Evolutionary conservation across 2,113 vertebrate species (phyloP), one percentile per base, ranked within the genome.

Genomic region (Butastur rufipennis): DNA sequence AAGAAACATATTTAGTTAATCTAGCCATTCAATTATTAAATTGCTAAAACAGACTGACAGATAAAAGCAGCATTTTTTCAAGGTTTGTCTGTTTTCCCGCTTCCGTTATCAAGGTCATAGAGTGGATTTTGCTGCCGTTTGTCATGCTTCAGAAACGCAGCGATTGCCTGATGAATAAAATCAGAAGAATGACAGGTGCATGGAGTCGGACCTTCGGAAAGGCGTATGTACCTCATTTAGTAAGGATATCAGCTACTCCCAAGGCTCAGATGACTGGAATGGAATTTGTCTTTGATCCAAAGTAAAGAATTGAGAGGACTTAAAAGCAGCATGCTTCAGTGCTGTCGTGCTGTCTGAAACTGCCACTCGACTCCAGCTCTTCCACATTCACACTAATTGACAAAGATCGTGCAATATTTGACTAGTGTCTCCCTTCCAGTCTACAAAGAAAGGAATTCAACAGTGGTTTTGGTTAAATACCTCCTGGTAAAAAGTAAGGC

Each of bases 21-120:
- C 81, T 92, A 90, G 66, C 16, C 78, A 63, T 20, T 65, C 14
- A 95, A 97, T 96, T 93, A 95, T 88, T 90, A 88, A 88, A 88
- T 62, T 87, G 22, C 38, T 96, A 86, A 94, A 94, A 56, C 13
- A 52, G 75, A 58, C 58, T 88, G 88, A 83, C 47, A 86, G 25
- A 8, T 72, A 77, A 96, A 85, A 48, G 53, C 13, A 71, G 50
- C 12, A 71, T 90, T 93, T 96, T 96, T 95, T 73, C 65, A 91
- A 93, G 53, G n/a, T 42, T 74, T 59, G n/a, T 85, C 50, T 77
- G 38, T 59, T 67, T 72, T 61, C 8, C 22, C 55, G 12, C 63
- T 96, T 55, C 36, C 6, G 14, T 73, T 88, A 65, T 90, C 59
- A 93, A 93, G 84, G 90, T 92, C 78, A 59, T 2, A 4, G 40